Evolutionary conservation across 2,888 invertebrate genomes (phyloP), one percentile per base, ranked within the genome.

Genomic region (Psylliodes chrysocephalus): DNA sequence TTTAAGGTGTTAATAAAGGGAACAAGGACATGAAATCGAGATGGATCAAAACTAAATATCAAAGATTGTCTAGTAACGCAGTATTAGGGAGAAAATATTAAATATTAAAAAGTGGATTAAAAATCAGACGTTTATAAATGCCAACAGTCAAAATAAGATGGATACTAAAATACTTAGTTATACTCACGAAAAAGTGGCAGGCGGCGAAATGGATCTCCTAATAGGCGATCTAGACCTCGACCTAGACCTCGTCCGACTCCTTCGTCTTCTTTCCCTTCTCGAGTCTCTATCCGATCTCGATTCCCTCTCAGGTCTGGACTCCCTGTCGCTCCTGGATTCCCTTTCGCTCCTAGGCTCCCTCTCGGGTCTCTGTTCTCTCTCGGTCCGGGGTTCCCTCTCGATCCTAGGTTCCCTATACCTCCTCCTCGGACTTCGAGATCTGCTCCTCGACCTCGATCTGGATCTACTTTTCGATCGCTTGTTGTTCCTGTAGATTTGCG

Each of bases 211-310:
- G 2, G 77, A 76, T 77, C 82, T 75, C 81, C 83, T 71, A 78
- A 77, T 14, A 5, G 75, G 73, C 42, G 74, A 71, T 22, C 70
- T 63, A 18, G 75, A 74, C 60, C 71, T 72, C 4, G 86, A 84
- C 62, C 82, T 82, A 2, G 86, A 86, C 68, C 84, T 81, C 49
- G 80, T 79, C 38, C 70, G 66, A 19, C 86, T 86, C 38, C 85
- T 70, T 33, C 78, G 72, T 35, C 72, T 71, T 19, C 76, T 79
- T 74, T 78, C 68, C 25, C 55, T 60, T 28, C 67, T 56, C 14
- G 55, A 42, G 15, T 55, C 55, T 18, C 65, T 51, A n/a, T 64
- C 64, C 8, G 46, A 22, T 35, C 57, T 22, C 56, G 62, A 77
- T 80, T 74, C 82, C 40, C 59, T 57, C 12, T 53, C 47, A 1